Base-by-base conservation (phyloP, 2,888 invertebrate genomes). In the Xanthia icteritia region DNA sequence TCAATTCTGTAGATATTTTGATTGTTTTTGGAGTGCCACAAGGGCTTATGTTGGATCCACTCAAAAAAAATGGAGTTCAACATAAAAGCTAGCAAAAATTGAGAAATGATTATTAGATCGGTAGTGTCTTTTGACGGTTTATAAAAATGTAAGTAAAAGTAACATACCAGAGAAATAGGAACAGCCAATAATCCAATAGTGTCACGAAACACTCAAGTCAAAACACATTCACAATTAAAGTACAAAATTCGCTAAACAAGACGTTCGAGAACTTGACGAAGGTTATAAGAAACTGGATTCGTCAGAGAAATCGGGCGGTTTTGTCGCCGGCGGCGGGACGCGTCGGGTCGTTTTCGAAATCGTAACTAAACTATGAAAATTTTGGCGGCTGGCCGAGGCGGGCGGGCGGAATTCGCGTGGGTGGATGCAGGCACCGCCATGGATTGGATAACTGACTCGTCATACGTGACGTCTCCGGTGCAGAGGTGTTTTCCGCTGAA, bases 331-430 rank as follows among this genome's bases (percentile, higher is more conserved):
- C 96, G 96, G 95, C 95, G 96, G 95, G 95, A 96, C 96, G 95
- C 96, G 96, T 96, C 96, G 96, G 96, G 95, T 96, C 96, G 96
- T 96, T 96, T 96, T 96, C 96, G 96, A 95, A 96, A 96, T 96
- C 96, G 96, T 96, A 96, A 96, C 96, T 96, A 96, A 96, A 96
- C 96, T 96, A 96, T 94, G 95, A 95, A 95, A 96, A 94, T 93
- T 90, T 96, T 96, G 96, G 96, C 96, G 89, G 86, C 85, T 84
- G 88, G 95, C 96, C 96, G 95, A 95, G 95, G 95, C 94, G 95
- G 94, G 94, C 92, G 93, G 93, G 90, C 90, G 95, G 96, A 93
- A 95, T 96, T 91, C 89, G 96, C 92, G 96, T 96, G 93, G 96
- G 96, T 87, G 82, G 93, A 76, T 95, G 95, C 95, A 95, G 86